Percentiles rank a stretch among this genome's conserved stretches.
Evolutionary conservation across 1,140 invertebrate genomes (phyloP).

Genomic region (Papilio dardanus): DNA sequence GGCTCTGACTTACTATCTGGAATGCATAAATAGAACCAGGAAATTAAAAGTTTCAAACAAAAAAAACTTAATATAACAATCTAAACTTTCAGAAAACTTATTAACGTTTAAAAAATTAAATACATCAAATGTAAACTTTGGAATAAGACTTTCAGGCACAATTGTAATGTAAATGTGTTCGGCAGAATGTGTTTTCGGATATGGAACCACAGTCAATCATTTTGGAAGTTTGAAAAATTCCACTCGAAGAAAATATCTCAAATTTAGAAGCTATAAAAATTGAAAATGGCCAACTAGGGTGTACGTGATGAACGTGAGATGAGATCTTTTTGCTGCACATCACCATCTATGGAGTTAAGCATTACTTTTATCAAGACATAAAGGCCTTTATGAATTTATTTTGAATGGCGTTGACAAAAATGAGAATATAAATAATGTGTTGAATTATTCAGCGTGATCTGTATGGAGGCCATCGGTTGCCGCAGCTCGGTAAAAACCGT

Average conservation of each 20-base stretch:
- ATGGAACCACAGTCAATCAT: not conserved
- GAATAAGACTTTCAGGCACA: not conserved
- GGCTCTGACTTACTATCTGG: not conserved
- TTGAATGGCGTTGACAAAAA: constrained; percentile 80
- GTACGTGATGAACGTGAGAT: constrained; percentile 57
- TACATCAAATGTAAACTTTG: no score
- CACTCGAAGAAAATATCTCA: not conserved
- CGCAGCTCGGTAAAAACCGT: constrained; percentile 61
- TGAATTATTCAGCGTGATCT: constrained; percentile 82
- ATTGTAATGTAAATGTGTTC: not conserved
- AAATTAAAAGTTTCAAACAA: not conserved
- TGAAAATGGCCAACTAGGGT: constrained; percentile 29
- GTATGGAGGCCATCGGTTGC: constrained; percentile 71
- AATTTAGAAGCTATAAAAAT: constrained; percentile 25
- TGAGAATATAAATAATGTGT: constrained; percentile 80
- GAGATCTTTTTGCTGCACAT: constrained; percentile 57
- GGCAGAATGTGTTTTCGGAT: not conserved
- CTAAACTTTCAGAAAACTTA: not conserved
- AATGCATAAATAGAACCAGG: not conserved
- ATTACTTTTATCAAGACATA: constrained; percentile 81
- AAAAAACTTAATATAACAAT: not conserved
- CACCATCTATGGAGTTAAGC: constrained; percentile 72
- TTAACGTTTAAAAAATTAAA: not conserved
- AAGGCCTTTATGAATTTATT: constrained; percentile 79
- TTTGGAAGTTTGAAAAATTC: constrained; percentile 6